Evolutionary conservation across 64 coral and sea anemone species (phyloP).

Genomic region (Porites lutea): DNA sequence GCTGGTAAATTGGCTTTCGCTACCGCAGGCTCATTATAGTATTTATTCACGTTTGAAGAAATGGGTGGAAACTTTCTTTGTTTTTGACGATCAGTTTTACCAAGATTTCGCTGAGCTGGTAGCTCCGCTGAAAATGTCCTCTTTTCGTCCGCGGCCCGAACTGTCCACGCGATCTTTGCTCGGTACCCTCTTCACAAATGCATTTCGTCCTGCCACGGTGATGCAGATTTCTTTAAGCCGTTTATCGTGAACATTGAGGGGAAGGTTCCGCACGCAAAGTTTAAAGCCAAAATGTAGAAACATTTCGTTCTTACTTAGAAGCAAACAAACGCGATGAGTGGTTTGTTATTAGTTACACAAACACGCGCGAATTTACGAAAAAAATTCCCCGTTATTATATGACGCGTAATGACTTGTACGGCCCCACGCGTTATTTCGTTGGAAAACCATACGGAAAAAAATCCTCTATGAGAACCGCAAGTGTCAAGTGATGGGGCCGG

Average conservation of each 20-base stretch:
- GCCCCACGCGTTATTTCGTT: too few species aligned
- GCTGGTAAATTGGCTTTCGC: not conserved
- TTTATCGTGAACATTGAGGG: slow-evolving; percentile 76
- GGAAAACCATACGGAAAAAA: too few species aligned
- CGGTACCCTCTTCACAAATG: slow-evolving; percentile 62
- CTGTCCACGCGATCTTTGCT: slow-evolving; percentile 89
- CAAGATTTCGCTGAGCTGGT: not conserved
- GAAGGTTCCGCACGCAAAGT: slow-evolving; percentile 89
- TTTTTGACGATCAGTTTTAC: not conserved
- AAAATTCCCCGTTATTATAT: too few species aligned
- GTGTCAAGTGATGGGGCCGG: too few species aligned
- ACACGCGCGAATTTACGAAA: too few species aligned
- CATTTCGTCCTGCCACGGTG: not conserved
- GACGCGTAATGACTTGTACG: too few species aligned
- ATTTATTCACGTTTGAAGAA: not conserved
- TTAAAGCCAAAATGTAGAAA: slow-evolving; percentile 33
- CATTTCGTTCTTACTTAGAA: not conserved
- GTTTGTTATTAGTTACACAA: too few species aligned
- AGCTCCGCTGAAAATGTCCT: not conserved
- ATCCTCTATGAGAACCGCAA: too few species aligned
- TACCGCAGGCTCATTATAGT: not conserved
- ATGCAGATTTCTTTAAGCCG: slow-evolving; percentile 70
- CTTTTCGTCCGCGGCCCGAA: slow-evolving; percentile 49
- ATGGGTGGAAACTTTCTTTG: not conserved
- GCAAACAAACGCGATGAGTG: too few species aligned